Evolutionary conservation across 2,797 vertebrate species (phyloP), one percentile per base, ranked within the genome.

Genomic region (Leucoraja ocellata): DNA sequence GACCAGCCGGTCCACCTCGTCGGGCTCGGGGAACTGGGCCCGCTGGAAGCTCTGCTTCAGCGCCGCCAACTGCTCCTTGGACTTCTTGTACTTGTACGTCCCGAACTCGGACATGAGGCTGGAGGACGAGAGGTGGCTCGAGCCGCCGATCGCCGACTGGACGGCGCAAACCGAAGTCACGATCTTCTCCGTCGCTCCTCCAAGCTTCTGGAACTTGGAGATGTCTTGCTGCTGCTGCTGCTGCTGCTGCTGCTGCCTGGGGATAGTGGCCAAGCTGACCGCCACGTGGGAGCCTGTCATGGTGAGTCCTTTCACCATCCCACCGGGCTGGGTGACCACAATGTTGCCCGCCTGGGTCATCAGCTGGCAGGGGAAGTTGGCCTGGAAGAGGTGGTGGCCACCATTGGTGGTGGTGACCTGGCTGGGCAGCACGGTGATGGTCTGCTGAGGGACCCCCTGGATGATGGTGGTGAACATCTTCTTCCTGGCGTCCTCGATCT

Each of bases 401-500:
- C 98, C 97, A 10, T 96, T 96, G 0, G 98, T 95, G 4, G 98
- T 98, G 9, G 36, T 76, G 86, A 99, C 94, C 0, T 98, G 98
- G 0, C 98, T 98, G 18, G 98, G 99, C 79, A 99, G 94, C 90
- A 99, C 98, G 0, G 98, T 98, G 95, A 99, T 98, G 6, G 99
- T 99, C 93, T 96, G 97, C 46, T 97, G 96, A 0, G 98, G 98
- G 23, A 98, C 97, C 0, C 98, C 98, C 95, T 99, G 99, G 94
- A 99, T 99, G 93, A 99, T 98, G 0, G 98, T 99, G 95, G 98
- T 99, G 95, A 99, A 99, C 99, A 99, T 99, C 95, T 99, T 99
- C 93, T 98, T 98, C 94, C 98, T 96, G 54, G 99, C 98, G 39
- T 99, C 99, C 95, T 99, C 99, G 0, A 99, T 99, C 96, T 99